phyloP scores from a whole-genome alignment of 64 coral and sea anemone species.

The Orbicella faveolata region DNA sequence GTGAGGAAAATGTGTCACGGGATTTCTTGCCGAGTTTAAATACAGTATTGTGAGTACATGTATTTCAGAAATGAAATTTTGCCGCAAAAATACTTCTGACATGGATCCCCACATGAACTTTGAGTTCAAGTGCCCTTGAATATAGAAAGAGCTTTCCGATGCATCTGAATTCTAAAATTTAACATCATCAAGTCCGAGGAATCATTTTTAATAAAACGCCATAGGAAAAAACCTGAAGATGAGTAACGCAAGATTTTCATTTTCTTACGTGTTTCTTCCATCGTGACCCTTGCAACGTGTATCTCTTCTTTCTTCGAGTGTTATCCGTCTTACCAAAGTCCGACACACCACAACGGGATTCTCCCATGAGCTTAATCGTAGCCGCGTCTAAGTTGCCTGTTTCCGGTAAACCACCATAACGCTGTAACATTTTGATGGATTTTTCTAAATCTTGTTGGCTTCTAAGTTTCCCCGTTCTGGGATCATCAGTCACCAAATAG shows the following conservation, averaged over 20 bases:
- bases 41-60: no score
- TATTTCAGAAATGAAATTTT: no score
- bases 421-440: slow-evolving; percentile 67
- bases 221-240: neutral
- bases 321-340: slow-evolving; percentile 69
- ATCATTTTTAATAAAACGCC: no score
- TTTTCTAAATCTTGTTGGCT: slow-evolving; percentile 23
- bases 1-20: no score
- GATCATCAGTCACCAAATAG: slow-evolving; percentile 24
- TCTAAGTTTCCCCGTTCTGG: slow-evolving; percentile 35
- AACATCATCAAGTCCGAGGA: no score
- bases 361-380: slow-evolving; percentile 56
- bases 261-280: slow-evolving; percentile 88
- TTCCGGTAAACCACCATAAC: slow-evolving; percentile 63
- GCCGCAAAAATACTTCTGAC: no score
- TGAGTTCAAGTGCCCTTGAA: no score
- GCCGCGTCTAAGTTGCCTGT: slow-evolving; percentile 71
- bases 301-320: slow-evolving; percentile 63
- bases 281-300: slow-evolving; percentile 66
- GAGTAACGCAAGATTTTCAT: neutral
- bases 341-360: slow-evolving; percentile 74
- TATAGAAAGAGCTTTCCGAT: no score
- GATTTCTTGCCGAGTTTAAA: no score
- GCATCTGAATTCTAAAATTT: no score
- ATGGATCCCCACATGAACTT: no score